Evolutionary conservation across 2,113 vertebrate species (phyloP).

Genomic region (Dryoscopus gambensis): DNA sequence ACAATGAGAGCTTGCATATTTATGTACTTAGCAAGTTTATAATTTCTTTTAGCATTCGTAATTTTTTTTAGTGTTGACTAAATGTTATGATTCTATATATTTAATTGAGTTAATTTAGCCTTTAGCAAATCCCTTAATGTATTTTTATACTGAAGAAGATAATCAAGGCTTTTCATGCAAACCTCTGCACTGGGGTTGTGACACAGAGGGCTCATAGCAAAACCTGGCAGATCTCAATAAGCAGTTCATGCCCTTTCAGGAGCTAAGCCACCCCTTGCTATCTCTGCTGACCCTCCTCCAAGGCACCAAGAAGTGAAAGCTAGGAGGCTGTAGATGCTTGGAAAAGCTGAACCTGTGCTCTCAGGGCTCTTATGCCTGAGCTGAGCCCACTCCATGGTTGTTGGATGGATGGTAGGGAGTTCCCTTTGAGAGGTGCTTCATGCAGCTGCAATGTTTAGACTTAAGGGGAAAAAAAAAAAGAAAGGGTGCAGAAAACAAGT

Average conservation of each 20-base stretch:
- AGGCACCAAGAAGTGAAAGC: neutral
- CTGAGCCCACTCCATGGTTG: fast-evolving
- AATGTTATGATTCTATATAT: neutral
- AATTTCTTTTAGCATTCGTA: neutral
- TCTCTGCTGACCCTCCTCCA: neutral
- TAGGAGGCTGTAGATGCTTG: neutral
- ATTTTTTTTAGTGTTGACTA: neutral
- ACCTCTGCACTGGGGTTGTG: neutral
- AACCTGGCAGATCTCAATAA: neutral
- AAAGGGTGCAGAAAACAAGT: neutral
- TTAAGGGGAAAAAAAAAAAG: neutral
- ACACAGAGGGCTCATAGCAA: neutral
- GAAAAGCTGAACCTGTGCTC: neutral
- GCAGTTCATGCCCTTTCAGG: neutral
- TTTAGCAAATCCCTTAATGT: neutral
- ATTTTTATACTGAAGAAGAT: neutral
- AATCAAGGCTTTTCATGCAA: neutral
- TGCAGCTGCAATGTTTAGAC: neutral
- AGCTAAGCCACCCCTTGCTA: neutral
- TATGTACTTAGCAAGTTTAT: neutral
- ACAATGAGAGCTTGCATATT: neutral
- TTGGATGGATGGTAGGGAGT: neutral
- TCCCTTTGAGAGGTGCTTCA: neutral
- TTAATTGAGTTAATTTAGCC: neutral
- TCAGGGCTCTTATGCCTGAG: neutral